Evolutionary conservation across 2,797 vertebrate species (phyloP).

Genomic region (Hypotaenidia okinawae): DNA sequence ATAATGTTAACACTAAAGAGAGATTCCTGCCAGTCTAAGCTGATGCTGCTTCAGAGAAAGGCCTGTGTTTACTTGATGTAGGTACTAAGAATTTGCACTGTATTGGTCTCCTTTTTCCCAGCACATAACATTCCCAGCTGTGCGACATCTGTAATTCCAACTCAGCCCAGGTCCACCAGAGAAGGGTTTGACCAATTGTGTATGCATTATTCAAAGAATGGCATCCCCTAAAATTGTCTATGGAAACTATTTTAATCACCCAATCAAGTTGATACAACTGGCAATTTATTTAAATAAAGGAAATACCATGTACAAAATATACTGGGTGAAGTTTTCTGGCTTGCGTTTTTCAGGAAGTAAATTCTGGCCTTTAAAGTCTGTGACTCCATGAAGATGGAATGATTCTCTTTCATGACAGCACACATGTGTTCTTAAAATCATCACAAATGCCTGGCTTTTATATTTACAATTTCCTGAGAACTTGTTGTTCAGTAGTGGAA

Average conservation of each 20-base stretch:
- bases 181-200: neutral
- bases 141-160: neutral
- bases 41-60: neutral
- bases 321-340: slow-evolving; percentile 16
- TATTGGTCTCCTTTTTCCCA: neutral
- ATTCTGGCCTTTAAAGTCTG: slow-evolving; percentile 1
- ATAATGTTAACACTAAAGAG: neutral
- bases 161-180: neutral
- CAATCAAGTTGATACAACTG: neutral
- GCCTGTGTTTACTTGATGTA: neutral
- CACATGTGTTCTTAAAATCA: slow-evolving; percentile 33
- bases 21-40: neutral
- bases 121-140: neutral
- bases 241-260: slow-evolving; percentile 22
- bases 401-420: slow-evolving; percentile 6
- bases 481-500: slow-evolving; percentile 3
- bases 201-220: neutral
- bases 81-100: neutral
- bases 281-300: slow-evolving; percentile 34
- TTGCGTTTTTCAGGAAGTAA: slow-evolving; percentile 22
- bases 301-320: slow-evolving; percentile 19
- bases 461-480: slow-evolving; percentile 40
- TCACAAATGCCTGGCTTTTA: slow-evolving; percentile 2
- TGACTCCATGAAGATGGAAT: slow-evolving; percentile 26
- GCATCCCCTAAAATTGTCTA: neutral